Percentiles rank a stretch among this genome's conserved stretches.
phyloP scores from a whole-genome alignment of 30 jellyfish, hydroid and myxozoan species.

The Rhopilema esculentum region DNA sequence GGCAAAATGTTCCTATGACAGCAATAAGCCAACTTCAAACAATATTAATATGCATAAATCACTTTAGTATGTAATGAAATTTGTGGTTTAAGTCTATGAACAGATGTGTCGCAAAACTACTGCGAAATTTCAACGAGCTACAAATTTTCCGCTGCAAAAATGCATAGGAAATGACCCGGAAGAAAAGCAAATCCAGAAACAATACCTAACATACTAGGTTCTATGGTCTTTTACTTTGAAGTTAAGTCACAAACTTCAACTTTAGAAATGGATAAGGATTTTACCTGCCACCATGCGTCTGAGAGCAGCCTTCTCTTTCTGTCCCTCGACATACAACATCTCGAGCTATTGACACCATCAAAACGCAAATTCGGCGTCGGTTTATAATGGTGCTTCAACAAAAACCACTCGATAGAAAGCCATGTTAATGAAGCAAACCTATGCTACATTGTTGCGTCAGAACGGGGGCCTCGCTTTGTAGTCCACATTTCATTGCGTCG shows the following conservation, averaged over 20 bases:
- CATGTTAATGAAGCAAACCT: neutral
- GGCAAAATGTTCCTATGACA: neutral
- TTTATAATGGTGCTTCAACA: neutral
- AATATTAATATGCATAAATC: neutral
- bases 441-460: neutral
- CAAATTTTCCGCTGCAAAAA: neutral
- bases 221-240: too few relatives aligned
- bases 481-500: neutral
- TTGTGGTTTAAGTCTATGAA: neutral
- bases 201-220: too few relatives aligned
- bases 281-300: slow-evolving; percentile 67
- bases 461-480: neutral
- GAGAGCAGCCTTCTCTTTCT: slow-evolving; percentile 17
- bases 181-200: too few relatives aligned
- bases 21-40: neutral
- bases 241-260: neutral
- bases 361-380: neutral
- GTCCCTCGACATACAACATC: slow-evolving; percentile 46
- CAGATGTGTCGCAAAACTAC: neutral
- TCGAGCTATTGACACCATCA: neutral
- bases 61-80: neutral
- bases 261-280: neutral
- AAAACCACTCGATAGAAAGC: neutral
- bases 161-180: neutral
- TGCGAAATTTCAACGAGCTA: neutral